These are phyloP conservation scores for Laupala kohalensis DNA, from an alignment of 1,140 invertebrate genomes.

Conservation along the genomic window DNA sequence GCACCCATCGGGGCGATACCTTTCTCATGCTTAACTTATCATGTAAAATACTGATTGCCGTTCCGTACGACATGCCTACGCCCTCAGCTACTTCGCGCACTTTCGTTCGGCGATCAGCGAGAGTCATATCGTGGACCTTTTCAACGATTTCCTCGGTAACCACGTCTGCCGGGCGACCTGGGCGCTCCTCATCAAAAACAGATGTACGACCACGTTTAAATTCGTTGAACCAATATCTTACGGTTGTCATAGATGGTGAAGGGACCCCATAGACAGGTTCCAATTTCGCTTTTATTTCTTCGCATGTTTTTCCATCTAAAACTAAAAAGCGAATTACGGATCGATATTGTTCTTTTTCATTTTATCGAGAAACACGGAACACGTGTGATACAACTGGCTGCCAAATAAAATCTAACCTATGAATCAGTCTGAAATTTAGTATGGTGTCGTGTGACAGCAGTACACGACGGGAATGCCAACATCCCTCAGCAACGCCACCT, in stretches of 20 bases:
- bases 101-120: too few species aligned
- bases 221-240: constrained; percentile 22
- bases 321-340: background rate
- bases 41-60: constrained; percentile 13
- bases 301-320: too few species aligned
- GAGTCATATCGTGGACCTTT: constrained; percentile 11
- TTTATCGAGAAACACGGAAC: background rate
- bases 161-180: constrained; percentile 20
- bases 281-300: too few species aligned
- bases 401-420: background rate
- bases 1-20: constrained; percentile 22
- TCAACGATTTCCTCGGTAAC: constrained; percentile 21
- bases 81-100: too few species aligned
- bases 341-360: background rate
- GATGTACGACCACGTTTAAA: constrained; percentile 24
- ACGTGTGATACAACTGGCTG: background rate
- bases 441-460: background rate
- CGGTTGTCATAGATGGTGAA: background rate
- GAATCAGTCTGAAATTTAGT: background rate
- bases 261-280: too few species aligned
- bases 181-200: constrained; percentile 21
- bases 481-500: background rate
- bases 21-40: constrained; percentile 21
- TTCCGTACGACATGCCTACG: too few species aligned
- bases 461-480: background rate